Evolutionary conservation across 2,113 vertebrate species (phyloP), one percentile per base, ranked within the genome.

Genomic region (Rhinoderma darwinii): DNA sequence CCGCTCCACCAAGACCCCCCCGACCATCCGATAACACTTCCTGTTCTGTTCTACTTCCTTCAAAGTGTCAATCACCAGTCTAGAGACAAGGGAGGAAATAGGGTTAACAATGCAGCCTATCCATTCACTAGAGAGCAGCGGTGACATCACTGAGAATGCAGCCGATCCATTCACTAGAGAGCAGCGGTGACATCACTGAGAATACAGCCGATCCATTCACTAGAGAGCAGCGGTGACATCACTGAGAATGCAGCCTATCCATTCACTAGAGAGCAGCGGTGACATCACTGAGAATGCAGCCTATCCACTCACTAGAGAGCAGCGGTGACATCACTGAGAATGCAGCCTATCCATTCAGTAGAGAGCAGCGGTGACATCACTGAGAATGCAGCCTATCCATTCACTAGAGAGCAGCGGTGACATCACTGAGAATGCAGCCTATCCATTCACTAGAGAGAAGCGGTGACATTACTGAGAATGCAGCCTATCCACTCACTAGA

Each of bases 61-160:
- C 88, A 99, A 91, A 0, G 97, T 98, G 47, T 99, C 97, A 0
- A 99, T 96, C 78, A 99, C 97, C 81, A 99, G 92, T 88, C 97
- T 98, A 90, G n/a, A 32, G 5, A 56, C 44, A 54, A 63, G 12
- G 59, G 15, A 25, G 39, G 83, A 27, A 89, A 37, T n/a, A 8
- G 20, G 12, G 35, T 12, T 41, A 72, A 39, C 10, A n/a, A 59
- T n/a, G 17, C 54, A 5, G 4, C 54, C 54, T n/a, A 59, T 59
- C 54, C 20, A n/a, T 54, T 18, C 9, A 59, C 22, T 59, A 59
- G 54, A 59, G 54, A 25, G 1, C 6, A 59, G 54, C 20, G 25
- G 54, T 59, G 54, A 25, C 54, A n/a, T 59, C 54, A 59, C 54
- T n/a, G 54, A 59, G 54, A n/a, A 59, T n/a, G 17, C 54, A 5